Base-by-base conservation (phyloP, 2,888 invertebrate genomes). In the Nemapogon koenigi region DNA sequence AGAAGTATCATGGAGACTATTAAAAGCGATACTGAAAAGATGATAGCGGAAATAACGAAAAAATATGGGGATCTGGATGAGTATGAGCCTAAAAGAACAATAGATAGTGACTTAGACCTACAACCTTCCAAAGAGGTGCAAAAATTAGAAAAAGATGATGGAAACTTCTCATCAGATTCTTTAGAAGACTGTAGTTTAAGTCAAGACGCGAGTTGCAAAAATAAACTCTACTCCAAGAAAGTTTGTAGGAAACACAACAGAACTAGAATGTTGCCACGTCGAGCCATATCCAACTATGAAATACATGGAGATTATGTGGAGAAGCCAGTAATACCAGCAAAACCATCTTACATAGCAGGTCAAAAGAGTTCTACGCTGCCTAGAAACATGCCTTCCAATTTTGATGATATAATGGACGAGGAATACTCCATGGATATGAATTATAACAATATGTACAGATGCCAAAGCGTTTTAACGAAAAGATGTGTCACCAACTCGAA, bases 251-350 rank as follows among this genome's bases (percentile, higher is more conserved):
- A 81, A 42, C 81, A 81, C 43, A 81, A 70, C 16, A 83, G 79
- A 48, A 65, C 57, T 35, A 46, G 50, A 22, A 60, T 64, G 26
- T 75, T 83, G 39, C 84, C 89, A 0, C 79, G 88, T 40, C 65
- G 90, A 17, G 86, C 89, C 25, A 81, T 89, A 11, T 90, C 91
- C 1, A 90, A 90, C 52, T 91, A 90, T 53, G 90, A 90, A 58
- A 89, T 91, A 33, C 85, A 83, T 40, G 59, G 68, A 3, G 50
- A 53, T 16, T 50, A 54, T 1, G 72, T 76, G 19, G 73, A 73
- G 13, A 78, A 73, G 30, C 76, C 75, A 1, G 59, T 52, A 1
- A 59, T 75, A 1, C 78, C 76, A 0, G 56, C 53, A 0, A 76
- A 76, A 50, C 76, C 75, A 1, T 48, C 59, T 0, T 64, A 59